These are phyloP conservation scores for Drosophila murphyi DNA, from an alignment of 1,140 invertebrate genomes.

Conservation along the genomic window DNA sequence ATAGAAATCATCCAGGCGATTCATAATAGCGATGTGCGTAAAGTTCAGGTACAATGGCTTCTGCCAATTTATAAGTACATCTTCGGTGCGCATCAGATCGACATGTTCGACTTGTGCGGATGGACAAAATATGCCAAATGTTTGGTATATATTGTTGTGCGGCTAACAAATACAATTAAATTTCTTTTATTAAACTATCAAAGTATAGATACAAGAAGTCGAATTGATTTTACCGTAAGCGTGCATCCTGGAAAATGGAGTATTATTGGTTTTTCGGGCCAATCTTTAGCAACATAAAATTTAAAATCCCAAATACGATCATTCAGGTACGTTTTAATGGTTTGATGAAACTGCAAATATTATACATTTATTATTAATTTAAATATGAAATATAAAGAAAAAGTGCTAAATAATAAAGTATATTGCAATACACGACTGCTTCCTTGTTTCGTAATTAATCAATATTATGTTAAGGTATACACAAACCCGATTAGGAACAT, in stretches of 20 bases:
- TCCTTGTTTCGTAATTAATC: too few species aligned
- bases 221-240: slow-evolving; percentile 88
- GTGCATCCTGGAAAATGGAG: slow-evolving; percentile 94
- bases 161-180: slow-evolving; percentile 85
- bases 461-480: too few species aligned
- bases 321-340: slow-evolving; percentile 92
- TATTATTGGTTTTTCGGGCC: slow-evolving; percentile 92
- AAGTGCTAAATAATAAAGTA: too few species aligned
- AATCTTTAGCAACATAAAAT: slow-evolving; percentile 94
- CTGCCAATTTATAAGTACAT: slow-evolving; percentile 90
- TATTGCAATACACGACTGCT: too few species aligned
- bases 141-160: slow-evolving; percentile 91
- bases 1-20: slow-evolving; percentile 88
- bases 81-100: slow-evolving; percentile 89
- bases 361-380: background rate
- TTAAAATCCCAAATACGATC: slow-evolving; percentile 94
- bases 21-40: slow-evolving; percentile 90
- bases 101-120: slow-evolving; percentile 89
- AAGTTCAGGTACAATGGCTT: slow-evolving; percentile 93
- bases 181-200: background rate
- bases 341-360: slow-evolving; percentile 92
- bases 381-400: too few species aligned
- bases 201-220: background rate
- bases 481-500: too few species aligned
- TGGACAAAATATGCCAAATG: slow-evolving; percentile 92